Evolutionary conservation across 2,797 vertebrate species (phyloP).

Genomic region (Rhabdophis nuchalis): DNA sequence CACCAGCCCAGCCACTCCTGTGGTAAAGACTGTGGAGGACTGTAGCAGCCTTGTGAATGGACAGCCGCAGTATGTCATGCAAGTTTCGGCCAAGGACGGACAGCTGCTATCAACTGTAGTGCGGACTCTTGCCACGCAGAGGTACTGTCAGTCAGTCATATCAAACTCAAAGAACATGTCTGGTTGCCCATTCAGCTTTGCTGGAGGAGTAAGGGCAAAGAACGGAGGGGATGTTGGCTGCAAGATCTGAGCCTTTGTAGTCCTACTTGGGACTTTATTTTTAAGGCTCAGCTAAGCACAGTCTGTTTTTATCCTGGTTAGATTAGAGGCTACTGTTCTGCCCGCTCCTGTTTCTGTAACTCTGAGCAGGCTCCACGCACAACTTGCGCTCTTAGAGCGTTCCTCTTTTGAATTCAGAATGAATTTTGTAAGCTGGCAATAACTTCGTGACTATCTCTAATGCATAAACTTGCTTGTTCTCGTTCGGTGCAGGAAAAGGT

Average conservation of each 20-base stretch:
- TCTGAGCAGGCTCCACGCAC: too few relatives aligned
- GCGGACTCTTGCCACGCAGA: constrained; percentile 73
- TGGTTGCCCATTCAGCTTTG: constrained; percentile 21
- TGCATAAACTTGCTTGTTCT: background rate
- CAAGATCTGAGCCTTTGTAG: constrained; percentile 29
- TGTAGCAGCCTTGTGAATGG: constrained; percentile 63
- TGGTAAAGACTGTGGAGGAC: constrained; percentile 72
- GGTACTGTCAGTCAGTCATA: constrained; percentile 63
- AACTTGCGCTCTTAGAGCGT: background rate
- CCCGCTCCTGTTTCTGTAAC: background rate
- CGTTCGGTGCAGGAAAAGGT: background rate
- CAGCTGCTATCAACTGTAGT: constrained; percentile 76
- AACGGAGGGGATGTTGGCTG: constrained; percentile 17
- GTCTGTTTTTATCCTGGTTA: background rate
- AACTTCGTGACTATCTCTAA: background rate
- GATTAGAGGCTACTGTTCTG: background rate
- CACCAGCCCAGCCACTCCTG: constrained; percentile 57
- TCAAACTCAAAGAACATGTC: constrained; percentile 30
- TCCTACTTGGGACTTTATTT: constrained; percentile 5
- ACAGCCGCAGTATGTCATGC: constrained; percentile 79
- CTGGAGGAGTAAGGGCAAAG: constrained; percentile 30
- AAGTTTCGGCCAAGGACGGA: constrained; percentile 77
- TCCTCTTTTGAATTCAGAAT: background rate
- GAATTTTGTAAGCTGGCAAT: background rate
- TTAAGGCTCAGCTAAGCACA: background rate